Conservation (phyloP, 1,140 invertebrate genomes). For the Leptopilina boulardi region DNA sequence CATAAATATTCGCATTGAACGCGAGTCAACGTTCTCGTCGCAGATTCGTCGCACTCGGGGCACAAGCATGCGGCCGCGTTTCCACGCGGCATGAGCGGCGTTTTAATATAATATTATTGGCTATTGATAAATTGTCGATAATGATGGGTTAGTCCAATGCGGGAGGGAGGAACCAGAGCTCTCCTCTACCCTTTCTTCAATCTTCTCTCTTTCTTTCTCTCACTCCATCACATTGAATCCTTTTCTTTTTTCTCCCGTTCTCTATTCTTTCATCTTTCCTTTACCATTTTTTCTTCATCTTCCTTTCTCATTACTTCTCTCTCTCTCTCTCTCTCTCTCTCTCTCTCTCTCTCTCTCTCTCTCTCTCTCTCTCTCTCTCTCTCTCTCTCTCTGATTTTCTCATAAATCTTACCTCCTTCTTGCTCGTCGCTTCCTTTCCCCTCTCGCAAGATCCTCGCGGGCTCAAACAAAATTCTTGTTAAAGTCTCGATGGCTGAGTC, state of each 20-base stretch:
- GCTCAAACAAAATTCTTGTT: conserved; percentile 48
- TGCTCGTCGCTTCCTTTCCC: conserved; percentile 39
- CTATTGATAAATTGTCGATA: conserved; percentile 78
- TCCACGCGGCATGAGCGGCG: conserved; percentile 62
- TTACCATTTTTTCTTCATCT: neutral
- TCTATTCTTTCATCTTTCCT: conserved; percentile 36
- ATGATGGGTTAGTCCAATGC: conserved; percentile 71
- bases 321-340: neutral
- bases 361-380: conserved; percentile 30
- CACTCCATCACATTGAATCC: conserved; percentile 30
- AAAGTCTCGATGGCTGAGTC: conserved; percentile 48
- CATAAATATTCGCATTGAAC: conserved; percentile 69
- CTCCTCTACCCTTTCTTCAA: conserved; percentile 40
- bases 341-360: neutral
- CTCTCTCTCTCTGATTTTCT: conserved; percentile 35
- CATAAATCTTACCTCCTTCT: conserved; percentile 38
- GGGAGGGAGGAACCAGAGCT: conserved; percentile 53
- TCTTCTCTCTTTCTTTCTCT: conserved; percentile 39
- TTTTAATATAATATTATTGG: conserved; percentile 78
- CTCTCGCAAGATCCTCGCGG: conserved; percentile 44
- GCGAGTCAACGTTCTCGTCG: conserved; percentile 50
- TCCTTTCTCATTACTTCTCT: conserved; percentile 6
- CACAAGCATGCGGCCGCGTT: conserved; percentile 55
- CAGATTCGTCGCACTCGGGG: conserved; percentile 57
- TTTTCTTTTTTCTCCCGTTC: conserved; percentile 22